These are phyloP conservation scores for Chrysogorgia sp. DNA, from an alignment of 92 coral and sea anemone species.

Conservation along the genomic window DNA sequence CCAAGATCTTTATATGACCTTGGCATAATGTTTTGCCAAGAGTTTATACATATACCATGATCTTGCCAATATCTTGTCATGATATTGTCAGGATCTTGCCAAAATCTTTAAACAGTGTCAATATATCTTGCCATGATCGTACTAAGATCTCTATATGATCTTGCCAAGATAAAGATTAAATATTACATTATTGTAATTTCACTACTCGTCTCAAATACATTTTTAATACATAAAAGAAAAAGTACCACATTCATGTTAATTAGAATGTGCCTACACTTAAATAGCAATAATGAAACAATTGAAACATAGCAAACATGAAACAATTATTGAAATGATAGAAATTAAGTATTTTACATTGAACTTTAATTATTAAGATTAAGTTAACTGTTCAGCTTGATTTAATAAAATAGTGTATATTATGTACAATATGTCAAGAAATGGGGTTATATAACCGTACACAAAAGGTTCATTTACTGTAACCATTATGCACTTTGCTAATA, in stretches of 20 bases:
- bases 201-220: too few species aligned
- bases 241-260: conserved; percentile 37
- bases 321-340: too few species aligned
- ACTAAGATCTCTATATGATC: background rate
- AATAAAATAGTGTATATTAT: too few species aligned
- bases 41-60: too few species aligned
- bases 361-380: background rate
- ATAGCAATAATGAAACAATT: too few species aligned
- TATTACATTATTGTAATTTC: too few species aligned
- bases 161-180: background rate
- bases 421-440: conserved; percentile 22
- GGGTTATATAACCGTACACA: conserved; percentile 27
- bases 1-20: background rate
- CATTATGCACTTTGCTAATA: conserved; percentile 24
- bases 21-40: background rate
- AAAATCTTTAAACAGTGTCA: too few species aligned
- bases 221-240: conserved; percentile 25
- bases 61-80: too few species aligned
- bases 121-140: too few species aligned
- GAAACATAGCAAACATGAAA: too few species aligned
- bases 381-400: background rate
- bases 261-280: too few species aligned
- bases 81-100: too few species aligned
- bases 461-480: conserved; percentile 22
- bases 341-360: background rate